phyloP scores from a whole-genome alignment of 1,140 invertebrate species.

The Agrypnia vestita region DNA sequence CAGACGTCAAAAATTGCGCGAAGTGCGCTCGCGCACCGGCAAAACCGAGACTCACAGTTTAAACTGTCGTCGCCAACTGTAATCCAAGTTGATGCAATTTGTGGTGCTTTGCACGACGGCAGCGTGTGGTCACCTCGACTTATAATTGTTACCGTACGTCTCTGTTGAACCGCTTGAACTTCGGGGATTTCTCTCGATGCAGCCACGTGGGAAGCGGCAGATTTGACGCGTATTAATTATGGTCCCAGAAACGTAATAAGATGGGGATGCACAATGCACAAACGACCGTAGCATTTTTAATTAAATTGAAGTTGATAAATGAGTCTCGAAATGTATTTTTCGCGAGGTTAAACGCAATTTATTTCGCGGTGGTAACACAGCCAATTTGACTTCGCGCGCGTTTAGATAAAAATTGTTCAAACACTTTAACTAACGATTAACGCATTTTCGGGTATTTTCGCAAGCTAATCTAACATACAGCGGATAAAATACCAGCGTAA shows the following conservation, averaged over 20 bases:
- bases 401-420: background rate
- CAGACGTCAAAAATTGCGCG: too few relatives aligned
- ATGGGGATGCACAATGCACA: background rate
- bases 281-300: slow-evolving; percentile 26
- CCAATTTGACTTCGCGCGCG: background rate
- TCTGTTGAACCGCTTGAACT: slow-evolving; percentile 17
- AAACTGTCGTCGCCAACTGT: too few relatives aligned
- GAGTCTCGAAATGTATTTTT: background rate
- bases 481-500: too few relatives aligned
- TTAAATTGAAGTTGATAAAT: slow-evolving; percentile 35
- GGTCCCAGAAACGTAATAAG: slow-evolving; percentile 5
- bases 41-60: too few relatives aligned
- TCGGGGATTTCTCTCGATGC: slow-evolving; percentile 16
- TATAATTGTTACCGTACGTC: slow-evolving; percentile 24
- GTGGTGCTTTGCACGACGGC: background rate
- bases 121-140: background rate
- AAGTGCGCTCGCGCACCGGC: too few relatives aligned
- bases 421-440: too few relatives aligned
- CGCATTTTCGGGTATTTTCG: too few relatives aligned
- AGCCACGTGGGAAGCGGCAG: slow-evolving; percentile 32
- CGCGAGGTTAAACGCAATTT: background rate
- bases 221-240: slow-evolving; percentile 43
- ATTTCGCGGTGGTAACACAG: background rate
- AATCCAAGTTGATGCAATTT: too few relatives aligned
- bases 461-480: too few relatives aligned